These are phyloP conservation scores for Lumbricus terrestris DNA, from an alignment of 2,888 invertebrate species.

Conservation along the genomic window DNA sequence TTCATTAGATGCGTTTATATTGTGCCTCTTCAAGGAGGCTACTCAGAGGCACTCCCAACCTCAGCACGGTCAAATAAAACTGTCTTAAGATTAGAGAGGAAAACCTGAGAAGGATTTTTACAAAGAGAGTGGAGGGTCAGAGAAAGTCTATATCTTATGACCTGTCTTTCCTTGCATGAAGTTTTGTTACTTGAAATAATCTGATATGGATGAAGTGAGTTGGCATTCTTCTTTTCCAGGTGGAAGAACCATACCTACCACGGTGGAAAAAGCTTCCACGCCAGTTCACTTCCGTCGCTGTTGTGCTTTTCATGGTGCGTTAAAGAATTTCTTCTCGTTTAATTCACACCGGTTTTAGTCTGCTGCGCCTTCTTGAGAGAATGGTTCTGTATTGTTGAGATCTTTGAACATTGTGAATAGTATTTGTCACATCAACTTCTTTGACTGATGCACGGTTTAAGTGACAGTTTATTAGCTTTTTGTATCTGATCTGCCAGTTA, in stretches of 20 bases:
- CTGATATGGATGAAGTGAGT: not conserved
- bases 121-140: too few species aligned
- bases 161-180: not conserved
- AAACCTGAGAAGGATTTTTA: too few species aligned
- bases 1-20: too few species aligned
- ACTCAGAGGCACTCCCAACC: too few species aligned
- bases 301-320: conserved; percentile 13
- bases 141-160: too few species aligned
- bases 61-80: too few species aligned
- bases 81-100: too few species aligned
- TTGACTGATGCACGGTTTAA: not conserved
- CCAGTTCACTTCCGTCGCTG: conserved; percentile 44
- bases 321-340: not conserved
- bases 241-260: conserved; percentile 86
- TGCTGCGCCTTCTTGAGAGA: not conserved
- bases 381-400: not conserved
- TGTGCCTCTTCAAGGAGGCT: too few species aligned
- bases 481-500: not conserved
- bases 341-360: not conserved
- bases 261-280: conserved; percentile 63
- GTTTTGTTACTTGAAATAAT: not conserved
- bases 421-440: not conserved
- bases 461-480: not conserved
- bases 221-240: conserved; percentile 51
- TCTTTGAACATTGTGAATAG: too few species aligned